Percentiles rank a stretch among this genome's conserved stretches.
These are phyloP conservation scores for Kuschelorhynchus macadamiae DNA, from an alignment of 2,888 invertebrate species.

Conservation along the genomic window DNA sequence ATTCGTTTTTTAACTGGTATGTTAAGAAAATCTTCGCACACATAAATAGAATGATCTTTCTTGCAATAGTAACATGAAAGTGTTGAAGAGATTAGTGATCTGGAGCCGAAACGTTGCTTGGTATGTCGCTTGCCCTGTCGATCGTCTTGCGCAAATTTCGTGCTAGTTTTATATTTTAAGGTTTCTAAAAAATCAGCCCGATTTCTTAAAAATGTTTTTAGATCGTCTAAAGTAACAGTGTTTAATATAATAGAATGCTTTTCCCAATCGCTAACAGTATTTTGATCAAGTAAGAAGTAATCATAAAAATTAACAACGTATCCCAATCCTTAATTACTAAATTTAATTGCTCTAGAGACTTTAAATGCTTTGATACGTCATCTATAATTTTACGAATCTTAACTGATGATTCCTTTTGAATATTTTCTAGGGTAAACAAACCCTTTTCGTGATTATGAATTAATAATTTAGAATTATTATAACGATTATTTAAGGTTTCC, in stretches of 20 bases:
- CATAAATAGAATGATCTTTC: conserved; percentile 8
- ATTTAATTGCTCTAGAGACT: conserved; percentile 19
- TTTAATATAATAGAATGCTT: neutral
- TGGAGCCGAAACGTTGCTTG: neutral
- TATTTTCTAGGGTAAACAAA: neutral
- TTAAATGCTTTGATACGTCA: conserved; percentile 15
- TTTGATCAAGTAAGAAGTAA: neutral
- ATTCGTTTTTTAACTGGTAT: neutral
- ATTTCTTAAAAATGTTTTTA: conserved; percentile 10
- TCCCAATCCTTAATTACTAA: conserved; percentile 1
- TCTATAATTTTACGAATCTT: conserved; percentile 16
- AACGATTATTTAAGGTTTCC: neutral
- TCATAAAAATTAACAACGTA: neutral
- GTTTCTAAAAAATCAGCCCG: conserved; percentile 21
- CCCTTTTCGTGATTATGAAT: neutral
- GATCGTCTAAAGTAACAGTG: neutral
- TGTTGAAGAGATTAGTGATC: neutral
- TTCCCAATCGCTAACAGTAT: conserved; percentile 20
- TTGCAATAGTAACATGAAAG: neutral
- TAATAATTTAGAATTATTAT: neutral
- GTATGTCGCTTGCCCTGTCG: too few relatives aligned
- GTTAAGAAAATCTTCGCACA: neutral
- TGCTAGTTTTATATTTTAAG: conserved; percentile 5
- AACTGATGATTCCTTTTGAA: neutral
- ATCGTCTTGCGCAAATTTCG: neutral